Base-by-base conservation (phyloP, 2,888 invertebrate genomes). In the Drosophila subquinaria region DNA sequence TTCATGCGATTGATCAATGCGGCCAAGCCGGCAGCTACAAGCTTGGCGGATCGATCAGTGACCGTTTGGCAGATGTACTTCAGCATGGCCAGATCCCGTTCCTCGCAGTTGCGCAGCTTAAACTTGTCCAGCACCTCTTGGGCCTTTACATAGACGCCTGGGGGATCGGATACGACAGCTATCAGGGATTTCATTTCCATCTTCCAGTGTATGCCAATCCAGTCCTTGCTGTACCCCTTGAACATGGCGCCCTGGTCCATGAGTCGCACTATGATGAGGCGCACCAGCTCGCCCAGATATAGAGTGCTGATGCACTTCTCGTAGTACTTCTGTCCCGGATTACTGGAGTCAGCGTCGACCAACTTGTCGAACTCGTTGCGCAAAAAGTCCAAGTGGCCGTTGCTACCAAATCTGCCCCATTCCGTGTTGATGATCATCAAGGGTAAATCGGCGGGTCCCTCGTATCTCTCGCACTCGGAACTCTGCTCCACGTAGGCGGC, bases 101-200 rank as follows among this genome's bases (percentile, higher is more conserved):
- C 96, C 1, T 95, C 95, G 45, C 96, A 96, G 88, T 97, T 68
- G 1, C 75, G 64, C 8, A 91, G 77, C 8, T 85, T 86, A 65
- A 98, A 94, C 93, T 98, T 97, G 76, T 97, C 96, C 70, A 98
- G 94, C 23, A 98, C 96, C 72, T 94, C 94, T 79, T 95, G 95
- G 82, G 97, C 97, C 89, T 96, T 96, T 4, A 94, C 94, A 92
- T 95, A 97, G 76, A 95, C 95, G n/a, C 96, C 97, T 13, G 94
- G 94, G 45, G 95, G 95, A 90, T 97, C 97, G 8, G 95, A 95
- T 92, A 99, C 98, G 70, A 99, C 97, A 93, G 98, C 98, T 0
- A 98, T 98, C 4, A 99, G 96, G 91, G 97, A 98, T 94, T 98
- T 98, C 11, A 98, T 98, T 93, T 97, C 97, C 94, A 99, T 98